Evolutionary conservation across 2,113 vertebrate species (phyloP), one percentile per base, ranked within the genome.

Genomic region (Pao palembangensis): DNA sequence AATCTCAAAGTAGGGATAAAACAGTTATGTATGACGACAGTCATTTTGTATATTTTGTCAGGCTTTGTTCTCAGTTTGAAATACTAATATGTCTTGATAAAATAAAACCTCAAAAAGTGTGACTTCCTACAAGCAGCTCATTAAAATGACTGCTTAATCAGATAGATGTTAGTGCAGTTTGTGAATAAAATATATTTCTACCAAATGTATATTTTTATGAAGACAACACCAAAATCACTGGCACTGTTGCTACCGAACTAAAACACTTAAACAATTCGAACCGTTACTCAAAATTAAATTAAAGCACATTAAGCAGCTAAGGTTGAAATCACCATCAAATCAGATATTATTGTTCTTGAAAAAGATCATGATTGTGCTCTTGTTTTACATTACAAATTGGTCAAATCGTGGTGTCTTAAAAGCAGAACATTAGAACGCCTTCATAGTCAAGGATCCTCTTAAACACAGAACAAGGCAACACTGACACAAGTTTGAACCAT

Each of bases 121-220:
- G 34, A 47, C 16, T 50, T 58, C 19, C 18, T 52, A 56, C 49
- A 64, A 79, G 66, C 20, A 58, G 57, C 46, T 46, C 28, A 58
- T 21, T 49, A 1, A 59, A 72, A 63, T 42, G 10, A 56, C 31
- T 12, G 21, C 68, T 64, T 68, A 56, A 61, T 73, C 62, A 75
- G 71, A 58, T 53, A 70, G 68, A 78, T 71, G 64, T 81, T 84
- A 76, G 46, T 83, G 76, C 60, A 83, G 77, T 70, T 34, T 67
- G 56, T 70, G 8, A 86, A 77, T 84, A 82, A 86, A 82, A 64
- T 51, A 11, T 3, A 13, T 69, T 50, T 64, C 21, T 65, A 38
- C 5, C 55, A 77, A 66, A 6, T 48, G 20, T 16, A 34, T 13
- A 41, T 44, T 47, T 52, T 48, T 14, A 19, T 69, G 31, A 51